Percentiles rank a stretch among this genome's conserved stretches.
These are phyloP conservation scores for Ganaspis sp. DNA, from an alignment of 1,140 invertebrate genomes.

Conservation along the genomic window DNA sequence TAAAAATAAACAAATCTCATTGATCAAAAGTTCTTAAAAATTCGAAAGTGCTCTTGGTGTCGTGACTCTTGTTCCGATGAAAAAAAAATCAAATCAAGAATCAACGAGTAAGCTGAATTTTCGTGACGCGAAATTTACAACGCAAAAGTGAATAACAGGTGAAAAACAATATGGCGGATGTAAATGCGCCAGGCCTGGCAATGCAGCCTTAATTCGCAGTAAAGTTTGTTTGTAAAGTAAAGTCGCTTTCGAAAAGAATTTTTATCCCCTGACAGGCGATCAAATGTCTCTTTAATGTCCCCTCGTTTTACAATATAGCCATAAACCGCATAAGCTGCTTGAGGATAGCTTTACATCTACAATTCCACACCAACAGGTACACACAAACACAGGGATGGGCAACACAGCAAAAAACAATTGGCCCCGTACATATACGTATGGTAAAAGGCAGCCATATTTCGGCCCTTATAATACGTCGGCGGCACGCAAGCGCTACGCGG, in stretches of 20 bases:
- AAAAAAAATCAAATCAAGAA: too few relatives aligned
- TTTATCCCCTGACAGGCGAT: not conserved
- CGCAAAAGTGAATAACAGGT: not conserved
- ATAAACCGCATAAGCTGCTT: conserved; percentile 22
- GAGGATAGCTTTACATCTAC: not conserved
- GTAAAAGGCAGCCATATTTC: conserved; percentile 25
- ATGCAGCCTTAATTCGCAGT: conserved; percentile 40
- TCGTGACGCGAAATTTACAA: not conserved
- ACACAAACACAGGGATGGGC: not conserved
- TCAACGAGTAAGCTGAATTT: too few relatives aligned
- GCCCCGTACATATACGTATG: conserved; percentile 30
- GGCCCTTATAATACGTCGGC: conserved; percentile 50
- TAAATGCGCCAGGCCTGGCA: conserved; percentile 30
- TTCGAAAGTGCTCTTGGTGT: too few relatives aligned
- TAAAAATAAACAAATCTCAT: too few relatives aligned
- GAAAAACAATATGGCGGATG: not conserved
- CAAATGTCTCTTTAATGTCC: conserved; percentile 29
- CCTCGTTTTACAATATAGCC: conserved; percentile 15
- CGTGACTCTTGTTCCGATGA: too few relatives aligned
- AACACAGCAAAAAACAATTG: not conserved
- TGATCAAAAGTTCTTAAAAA: too few relatives aligned
- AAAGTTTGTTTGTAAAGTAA: too few relatives aligned
- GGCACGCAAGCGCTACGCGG: conserved; percentile 59
- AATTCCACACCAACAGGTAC: not conserved
- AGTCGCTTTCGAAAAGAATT: conserved; percentile 7